Percentiles rank a stretch among this genome's conserved stretches.
These are phyloP conservation scores for Sebastes oblongus DNA, from an alignment of 2,797 vertebrate species.

Conservation along the genomic window DNA sequence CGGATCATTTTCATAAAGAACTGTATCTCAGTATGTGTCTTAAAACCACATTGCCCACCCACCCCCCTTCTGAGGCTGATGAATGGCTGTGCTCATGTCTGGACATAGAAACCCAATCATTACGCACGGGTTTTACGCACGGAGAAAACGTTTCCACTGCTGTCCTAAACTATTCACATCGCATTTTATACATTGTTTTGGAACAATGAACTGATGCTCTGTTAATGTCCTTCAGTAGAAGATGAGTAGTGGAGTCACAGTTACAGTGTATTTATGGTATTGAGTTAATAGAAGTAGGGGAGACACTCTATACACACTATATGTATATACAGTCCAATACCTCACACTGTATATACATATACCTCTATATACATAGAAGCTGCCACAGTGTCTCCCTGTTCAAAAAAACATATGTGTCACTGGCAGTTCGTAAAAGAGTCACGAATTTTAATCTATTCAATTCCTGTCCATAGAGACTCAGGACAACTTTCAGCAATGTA, in stretches of 20 bases:
- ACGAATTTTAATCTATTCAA: too few relatives aligned
- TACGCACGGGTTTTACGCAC: conserved; percentile 41
- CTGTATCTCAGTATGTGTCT: not conserved
- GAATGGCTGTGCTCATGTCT: conserved; percentile 28
- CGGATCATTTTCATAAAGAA: not conserved
- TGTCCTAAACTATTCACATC: not conserved
- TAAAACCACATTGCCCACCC: not conserved
- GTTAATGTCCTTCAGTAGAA: not conserved
- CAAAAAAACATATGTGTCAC: too few relatives aligned
- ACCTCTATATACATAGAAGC: not conserved
- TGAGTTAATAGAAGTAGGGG: not conserved
- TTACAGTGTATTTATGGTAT: not conserved
- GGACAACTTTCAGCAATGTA: too few relatives aligned
- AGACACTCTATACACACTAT: not conserved
- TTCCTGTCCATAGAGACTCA: too few relatives aligned
- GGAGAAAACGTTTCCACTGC: not conserved
- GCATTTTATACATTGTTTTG: not conserved
- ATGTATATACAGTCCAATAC: too few relatives aligned
- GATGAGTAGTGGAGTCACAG: not conserved
- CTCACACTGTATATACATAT: not conserved
- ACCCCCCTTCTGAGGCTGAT: not conserved
- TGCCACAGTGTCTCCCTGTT: not conserved
- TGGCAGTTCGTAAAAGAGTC: too few relatives aligned
- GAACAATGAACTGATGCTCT: not conserved
- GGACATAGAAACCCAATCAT: conserved; percentile 1